A percentile compares a stretch with the other conserved stretches of the same genome.
Conservation (phyloP, 2,797 vertebrate species). For the Cheirogaleus major region DNA sequence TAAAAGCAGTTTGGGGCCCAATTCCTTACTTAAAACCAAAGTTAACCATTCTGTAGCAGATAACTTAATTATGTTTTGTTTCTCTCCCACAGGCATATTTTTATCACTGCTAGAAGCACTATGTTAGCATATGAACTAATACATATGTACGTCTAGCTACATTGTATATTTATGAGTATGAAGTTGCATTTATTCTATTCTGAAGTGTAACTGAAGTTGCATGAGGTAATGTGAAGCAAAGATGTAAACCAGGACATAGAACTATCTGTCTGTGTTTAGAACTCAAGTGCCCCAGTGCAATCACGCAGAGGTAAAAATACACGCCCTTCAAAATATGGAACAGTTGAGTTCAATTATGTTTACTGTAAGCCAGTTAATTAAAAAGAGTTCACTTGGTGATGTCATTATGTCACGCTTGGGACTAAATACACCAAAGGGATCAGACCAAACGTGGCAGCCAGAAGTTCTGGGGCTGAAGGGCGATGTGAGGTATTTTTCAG, state of each 20-base stretch:
- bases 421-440: constrained; percentile 11
- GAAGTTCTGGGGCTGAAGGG: neutral
- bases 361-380: constrained; percentile 32
- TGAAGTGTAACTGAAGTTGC: neutral
- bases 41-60: neutral
- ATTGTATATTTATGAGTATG: neutral
- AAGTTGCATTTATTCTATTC: neutral
- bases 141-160: neutral
- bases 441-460: constrained; percentile 45
- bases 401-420: constrained; percentile 35
- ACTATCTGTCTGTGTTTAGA: constrained; percentile 14
- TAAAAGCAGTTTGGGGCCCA: neutral
- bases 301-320: constrained; percentile 17
- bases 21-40: constrained; percentile 25
- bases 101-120: neutral
- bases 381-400: constrained; percentile 42
- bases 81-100: neutral
- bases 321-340: constrained; percentile 6
- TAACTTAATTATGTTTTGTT: neutral
- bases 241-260: neutral
- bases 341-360: constrained; percentile 19
- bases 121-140: neutral
- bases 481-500: constrained; percentile 2
- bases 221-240: neutral
- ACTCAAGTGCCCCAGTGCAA: neutral